These are phyloP conservation scores for Spodoptera frugiperda DNA, from an alignment of 1,140 invertebrate genomes.

Conservation along the genomic window DNA sequence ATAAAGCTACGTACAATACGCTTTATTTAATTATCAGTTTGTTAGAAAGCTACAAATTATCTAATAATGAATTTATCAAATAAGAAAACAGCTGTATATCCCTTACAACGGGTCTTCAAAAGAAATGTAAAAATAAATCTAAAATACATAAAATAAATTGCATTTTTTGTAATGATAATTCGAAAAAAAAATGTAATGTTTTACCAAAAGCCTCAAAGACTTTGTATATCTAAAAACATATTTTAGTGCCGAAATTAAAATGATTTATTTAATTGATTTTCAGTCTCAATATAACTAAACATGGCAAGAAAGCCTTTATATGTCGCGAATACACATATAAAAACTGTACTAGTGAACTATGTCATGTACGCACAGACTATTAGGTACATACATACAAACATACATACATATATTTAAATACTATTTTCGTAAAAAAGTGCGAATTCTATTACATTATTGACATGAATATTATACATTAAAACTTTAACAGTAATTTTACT, in stretches of 20 bases:
- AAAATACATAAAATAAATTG: too few relatives aligned
- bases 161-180: background rate
- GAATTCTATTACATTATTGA: conserved; percentile 50
- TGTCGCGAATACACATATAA: conserved; percentile 5
- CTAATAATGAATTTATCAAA: too few relatives aligned
- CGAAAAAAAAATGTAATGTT: background rate
- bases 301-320: conserved; percentile 44
- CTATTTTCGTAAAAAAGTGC: conserved; percentile 55
- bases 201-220: conserved; percentile 16
- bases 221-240: background rate
- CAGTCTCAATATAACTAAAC: conserved; percentile 46
- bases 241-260: conserved; percentile 26
- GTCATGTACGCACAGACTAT: conserved; percentile 45
- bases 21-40: background rate
- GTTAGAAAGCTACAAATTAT: background rate
- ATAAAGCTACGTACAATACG: conserved; percentile 15
- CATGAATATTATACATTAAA: background rate
- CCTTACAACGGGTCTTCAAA: too few relatives aligned
- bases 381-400: background rate
- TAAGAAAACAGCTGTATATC: too few relatives aligned
- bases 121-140: too few relatives aligned
- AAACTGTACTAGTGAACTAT: conserved; percentile 28
- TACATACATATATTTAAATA: background rate
- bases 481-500: background rate
- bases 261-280: conserved; percentile 29